phyloP scores from a whole-genome alignment of 1,140 invertebrate species.

The Tribolium madens region DNA sequence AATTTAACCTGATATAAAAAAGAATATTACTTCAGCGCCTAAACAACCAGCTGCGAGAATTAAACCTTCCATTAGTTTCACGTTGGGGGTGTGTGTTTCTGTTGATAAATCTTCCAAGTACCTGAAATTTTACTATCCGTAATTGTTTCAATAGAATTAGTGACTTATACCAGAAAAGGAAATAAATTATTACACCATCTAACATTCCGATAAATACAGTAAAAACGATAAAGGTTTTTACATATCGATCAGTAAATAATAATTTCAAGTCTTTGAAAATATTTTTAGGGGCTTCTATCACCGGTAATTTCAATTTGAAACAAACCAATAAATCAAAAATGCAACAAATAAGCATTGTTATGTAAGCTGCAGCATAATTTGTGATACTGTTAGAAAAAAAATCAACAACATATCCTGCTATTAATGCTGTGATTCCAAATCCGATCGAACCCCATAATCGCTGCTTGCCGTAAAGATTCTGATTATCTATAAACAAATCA shows the following conservation, averaged over 20 bases:
- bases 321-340: constrained; percentile 75
- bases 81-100: constrained; percentile 71
- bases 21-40: constrained; percentile 81
- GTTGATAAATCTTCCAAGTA: constrained; percentile 80
- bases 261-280: constrained; percentile 73
- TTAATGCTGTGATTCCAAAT: constrained; percentile 77
- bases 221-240: constrained; percentile 77
- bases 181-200: constrained; percentile 84
- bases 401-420: constrained; percentile 76
- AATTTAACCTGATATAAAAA: constrained; percentile 74
- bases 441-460: constrained; percentile 84
- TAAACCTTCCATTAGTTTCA: constrained; percentile 82
- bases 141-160: too few relatives aligned
- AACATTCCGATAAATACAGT: constrained; percentile 78
- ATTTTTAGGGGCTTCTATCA: constrained; percentile 72
- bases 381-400: constrained; percentile 70
- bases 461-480: constrained; percentile 81
- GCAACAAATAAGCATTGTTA: constrained; percentile 74
- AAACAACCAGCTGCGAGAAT: constrained; percentile 81
- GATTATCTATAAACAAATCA: constrained; percentile 63
- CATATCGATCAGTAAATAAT: constrained; percentile 73
- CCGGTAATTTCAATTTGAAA: constrained; percentile 72
- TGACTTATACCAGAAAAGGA: constrained; percentile 86
- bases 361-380: constrained; percentile 77
- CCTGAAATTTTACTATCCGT: too few relatives aligned